Percentiles rank a stretch among this genome's conserved stretches.
Conservation (phyloP, 2,113 vertebrate species). For the Saguinus midas region DNA sequence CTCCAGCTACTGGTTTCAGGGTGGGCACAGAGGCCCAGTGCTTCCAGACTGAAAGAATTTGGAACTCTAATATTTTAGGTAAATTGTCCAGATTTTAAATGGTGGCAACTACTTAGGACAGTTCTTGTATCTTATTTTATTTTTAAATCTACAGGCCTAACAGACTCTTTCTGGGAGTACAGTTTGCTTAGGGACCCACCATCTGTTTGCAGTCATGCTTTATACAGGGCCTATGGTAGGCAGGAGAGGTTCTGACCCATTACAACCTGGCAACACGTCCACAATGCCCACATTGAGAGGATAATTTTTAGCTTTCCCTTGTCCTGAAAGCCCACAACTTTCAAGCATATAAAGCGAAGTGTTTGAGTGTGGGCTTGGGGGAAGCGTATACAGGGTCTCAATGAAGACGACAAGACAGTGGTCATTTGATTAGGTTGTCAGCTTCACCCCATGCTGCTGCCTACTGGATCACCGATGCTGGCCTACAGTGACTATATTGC, state of each 20-base stretch:
- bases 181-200: not conserved
- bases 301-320: not conserved
- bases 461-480: not conserved
- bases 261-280: not conserved
- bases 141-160: not conserved
- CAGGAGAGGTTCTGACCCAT: not conserved
- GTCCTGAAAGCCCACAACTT: not conserved
- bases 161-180: not conserved
- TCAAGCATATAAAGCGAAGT: not conserved
- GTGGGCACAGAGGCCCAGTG: not conserved
- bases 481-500: not conserved
- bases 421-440: not conserved
- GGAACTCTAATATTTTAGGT: not conserved
- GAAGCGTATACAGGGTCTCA: rapidly evolving
- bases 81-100: not conserved
- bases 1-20: not conserved
- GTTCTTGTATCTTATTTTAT: not conserved
- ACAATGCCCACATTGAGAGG: not conserved
- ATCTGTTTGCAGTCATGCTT: not conserved
- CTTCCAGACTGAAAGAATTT: not conserved
- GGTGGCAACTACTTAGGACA: not conserved
- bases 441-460: not conserved
- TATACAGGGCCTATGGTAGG: not conserved
- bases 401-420: not conserved
- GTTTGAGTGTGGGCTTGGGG: not conserved